Evolutionary conservation across 2,797 vertebrate genomes (phyloP), one percentile per base, ranked within the genome.

Genomic region (Semaprochilodus insignis): DNA sequence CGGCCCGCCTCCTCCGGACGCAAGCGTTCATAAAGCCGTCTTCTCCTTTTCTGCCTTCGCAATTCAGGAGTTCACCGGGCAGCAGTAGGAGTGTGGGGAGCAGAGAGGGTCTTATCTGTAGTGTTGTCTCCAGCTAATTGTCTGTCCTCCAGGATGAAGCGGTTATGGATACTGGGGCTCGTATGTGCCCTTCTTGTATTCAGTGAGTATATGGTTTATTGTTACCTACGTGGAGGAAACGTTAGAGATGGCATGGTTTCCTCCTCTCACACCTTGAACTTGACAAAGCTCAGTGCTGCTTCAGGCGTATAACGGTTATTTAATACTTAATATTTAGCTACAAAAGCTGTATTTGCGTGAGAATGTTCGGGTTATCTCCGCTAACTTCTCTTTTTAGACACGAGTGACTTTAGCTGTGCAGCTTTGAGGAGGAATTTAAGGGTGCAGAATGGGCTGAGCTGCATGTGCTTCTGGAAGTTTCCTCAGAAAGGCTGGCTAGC

Each of bases 131-230:
- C 31, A 59, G 40, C 80, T 78, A 40, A 60, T 60, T 40, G 36
- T 54, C 72, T 72, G 54, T 19, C 44, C 36, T 27, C 79, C 83
- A 89, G 83, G 84, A 98, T 98, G 98, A 97, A 93, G 91, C 93
- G 93, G 67, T 44, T 94, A 79, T 97, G 97, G 96, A 85, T 92
- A 60, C 85, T 97, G 71, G 96, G 95, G 59, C 90, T 99, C 48
- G 88, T 96, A 5, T 94, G 95, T 70, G 88, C 94, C 31, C 92
- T 98, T 71, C 85, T 98, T 59, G 93, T 96, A 40, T 96, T 97
- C 83, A 95, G 98, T 98, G 87, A 97, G 97, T 95, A 89, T 34
- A 2, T 13, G 25, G 5, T 7, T 77, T 31, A 23, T 75, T 17
- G 23, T 17, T 10, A 1, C 10, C 6, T 11, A 48, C 44, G 8